phyloP scores from a whole-genome alignment of 2,113 vertebrate genomes.

The Poeciliopsis retropinna region DNA sequence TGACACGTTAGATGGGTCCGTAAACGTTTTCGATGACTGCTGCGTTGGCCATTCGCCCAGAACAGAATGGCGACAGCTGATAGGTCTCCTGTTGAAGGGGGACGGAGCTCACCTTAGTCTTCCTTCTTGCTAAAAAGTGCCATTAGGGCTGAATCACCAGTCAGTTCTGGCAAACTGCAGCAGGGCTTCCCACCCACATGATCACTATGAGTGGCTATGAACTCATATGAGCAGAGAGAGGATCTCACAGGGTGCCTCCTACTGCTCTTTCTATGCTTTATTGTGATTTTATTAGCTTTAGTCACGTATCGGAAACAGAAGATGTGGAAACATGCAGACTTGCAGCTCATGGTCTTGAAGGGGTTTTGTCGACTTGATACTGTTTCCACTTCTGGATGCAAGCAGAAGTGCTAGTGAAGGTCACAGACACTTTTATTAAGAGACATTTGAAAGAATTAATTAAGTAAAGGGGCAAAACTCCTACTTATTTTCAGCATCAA shows the following conservation, averaged over 20 bases:
- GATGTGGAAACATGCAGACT: slow-evolving; percentile 9
- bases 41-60: slow-evolving; percentile 36
- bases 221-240: slow-evolving; percentile 30
- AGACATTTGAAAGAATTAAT: too few species aligned
- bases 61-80: slow-evolving; percentile 18
- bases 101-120: slow-evolving; percentile 30
- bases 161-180: slow-evolving; percentile 35
- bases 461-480: too few species aligned
- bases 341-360: not conserved
- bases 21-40: slow-evolving; percentile 36
- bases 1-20: slow-evolving; percentile 33
- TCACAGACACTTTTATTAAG: too few species aligned
- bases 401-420: not conserved
- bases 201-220: slow-evolving; percentile 28
- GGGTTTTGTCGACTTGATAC: not conserved
- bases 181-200: slow-evolving; percentile 50
- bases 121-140: slow-evolving; percentile 27
- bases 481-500: too few species aligned
- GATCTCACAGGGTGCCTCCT: slow-evolving; percentile 43
- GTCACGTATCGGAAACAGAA: slow-evolving; percentile 2
- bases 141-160: slow-evolving; percentile 60
- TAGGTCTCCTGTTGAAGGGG: slow-evolving; percentile 6
- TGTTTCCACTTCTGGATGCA: not conserved
- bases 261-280: slow-evolving; percentile 16
- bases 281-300: slow-evolving; percentile 12